These are phyloP conservation scores for Paramacrobiotus metropolitanus DNA, from an alignment of 1,140 invertebrate species.

Conservation along the genomic window DNA sequence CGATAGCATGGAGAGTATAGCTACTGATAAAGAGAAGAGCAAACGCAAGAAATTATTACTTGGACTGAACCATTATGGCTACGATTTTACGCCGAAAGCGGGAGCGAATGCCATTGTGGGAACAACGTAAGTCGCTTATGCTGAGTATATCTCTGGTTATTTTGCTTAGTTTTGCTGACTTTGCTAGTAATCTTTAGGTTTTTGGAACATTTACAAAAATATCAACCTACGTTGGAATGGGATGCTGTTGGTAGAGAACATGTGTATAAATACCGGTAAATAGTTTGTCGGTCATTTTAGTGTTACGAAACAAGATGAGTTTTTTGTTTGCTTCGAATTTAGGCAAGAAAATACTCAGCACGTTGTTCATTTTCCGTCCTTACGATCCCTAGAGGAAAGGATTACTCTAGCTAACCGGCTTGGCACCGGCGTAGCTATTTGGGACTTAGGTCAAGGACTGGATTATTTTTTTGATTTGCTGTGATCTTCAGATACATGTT, in stretches of 20 bases:
- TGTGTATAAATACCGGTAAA: background rate
- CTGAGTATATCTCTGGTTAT: background rate
- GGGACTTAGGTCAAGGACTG: constrained; percentile 13
- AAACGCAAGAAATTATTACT: background rate
- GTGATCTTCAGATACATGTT: too few relatives aligned
- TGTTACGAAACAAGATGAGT: too few relatives aligned
- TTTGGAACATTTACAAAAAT: background rate
- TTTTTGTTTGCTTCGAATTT: too few relatives aligned
- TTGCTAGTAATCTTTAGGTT: too few relatives aligned
- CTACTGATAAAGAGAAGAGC: background rate
- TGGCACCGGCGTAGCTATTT: background rate
- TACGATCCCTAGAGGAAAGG: background rate
- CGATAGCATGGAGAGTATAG: background rate
- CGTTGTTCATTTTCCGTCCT: background rate
- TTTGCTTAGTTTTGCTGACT: too few relatives aligned
- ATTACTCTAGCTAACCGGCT: background rate
- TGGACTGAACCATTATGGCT: background rate
- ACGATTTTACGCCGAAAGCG: background rate
- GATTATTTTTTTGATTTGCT: constrained; percentile 22
- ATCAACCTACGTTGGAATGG: background rate
- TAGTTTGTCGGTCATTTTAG: too few relatives aligned
- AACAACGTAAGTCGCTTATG: background rate
- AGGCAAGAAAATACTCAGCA: background rate
- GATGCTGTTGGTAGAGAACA: background rate
- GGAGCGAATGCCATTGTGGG: background rate